phyloP scores from a whole-genome alignment of 2,797 vertebrate species.

The Morus bassanus region DNA sequence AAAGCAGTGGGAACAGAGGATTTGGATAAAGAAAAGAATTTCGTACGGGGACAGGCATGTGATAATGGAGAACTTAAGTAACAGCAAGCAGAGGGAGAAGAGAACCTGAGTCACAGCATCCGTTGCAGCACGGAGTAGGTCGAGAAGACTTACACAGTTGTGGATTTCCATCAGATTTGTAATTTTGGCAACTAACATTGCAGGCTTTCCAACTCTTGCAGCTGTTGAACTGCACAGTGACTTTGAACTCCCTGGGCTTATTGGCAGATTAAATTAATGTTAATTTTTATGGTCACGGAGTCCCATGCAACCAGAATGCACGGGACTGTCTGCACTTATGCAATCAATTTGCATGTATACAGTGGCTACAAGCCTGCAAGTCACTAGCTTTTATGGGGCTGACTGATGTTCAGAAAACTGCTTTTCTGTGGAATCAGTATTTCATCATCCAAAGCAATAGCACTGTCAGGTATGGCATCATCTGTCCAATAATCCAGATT shows the following conservation, averaged over 20 bases:
- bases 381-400: background rate
- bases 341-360: background rate
- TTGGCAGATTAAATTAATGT: background rate
- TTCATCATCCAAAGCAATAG: background rate
- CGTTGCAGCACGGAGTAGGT: background rate
- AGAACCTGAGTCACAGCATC: background rate
- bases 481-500: background rate
- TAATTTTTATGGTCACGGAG: background rate
- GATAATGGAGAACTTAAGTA: background rate
- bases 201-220: background rate
- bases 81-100: background rate
- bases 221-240: background rate
- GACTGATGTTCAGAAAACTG: background rate
- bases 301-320: background rate
- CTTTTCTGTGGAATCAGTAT: background rate
- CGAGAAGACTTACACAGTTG: background rate
- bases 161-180: background rate
- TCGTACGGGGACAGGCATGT: background rate
- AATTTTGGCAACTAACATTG: background rate
- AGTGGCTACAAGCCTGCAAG: background rate
- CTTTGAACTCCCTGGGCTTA: background rate
- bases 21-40: background rate
- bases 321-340: fast-evolving
- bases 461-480: background rate
- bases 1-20: background rate